phyloP scores from a whole-genome alignment of 2,888 invertebrate species.

The Alentia gelatinosa region DNA sequence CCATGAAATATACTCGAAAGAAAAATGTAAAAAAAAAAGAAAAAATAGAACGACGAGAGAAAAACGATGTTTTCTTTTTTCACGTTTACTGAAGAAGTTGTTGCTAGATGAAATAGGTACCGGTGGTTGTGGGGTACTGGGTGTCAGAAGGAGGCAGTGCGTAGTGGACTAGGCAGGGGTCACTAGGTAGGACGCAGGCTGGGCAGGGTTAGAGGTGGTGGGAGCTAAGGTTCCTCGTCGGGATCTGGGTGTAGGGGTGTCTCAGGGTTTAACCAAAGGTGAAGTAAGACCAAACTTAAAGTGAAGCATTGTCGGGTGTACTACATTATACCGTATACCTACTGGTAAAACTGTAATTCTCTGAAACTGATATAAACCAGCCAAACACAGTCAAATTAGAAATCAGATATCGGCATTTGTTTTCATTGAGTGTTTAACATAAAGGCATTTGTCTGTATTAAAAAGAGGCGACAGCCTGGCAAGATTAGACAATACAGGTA shows the following conservation, averaged over 20 bases:
- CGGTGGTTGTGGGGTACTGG: background rate
- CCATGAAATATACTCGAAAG: too few species aligned
- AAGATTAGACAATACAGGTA: background rate
- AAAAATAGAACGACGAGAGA: too few species aligned
- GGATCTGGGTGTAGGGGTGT: background rate
- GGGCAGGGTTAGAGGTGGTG: background rate
- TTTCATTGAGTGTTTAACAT: background rate
- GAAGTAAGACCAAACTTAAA: conserved; percentile 23
- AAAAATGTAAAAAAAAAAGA: too few species aligned
- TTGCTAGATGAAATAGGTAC: background rate
- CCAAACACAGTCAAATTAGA: conserved; percentile 52
- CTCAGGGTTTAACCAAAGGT: background rate
- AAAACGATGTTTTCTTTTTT: background rate
- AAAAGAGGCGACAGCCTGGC: background rate
- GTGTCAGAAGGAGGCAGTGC: background rate
- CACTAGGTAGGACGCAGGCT: background rate
- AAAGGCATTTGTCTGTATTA: background rate
- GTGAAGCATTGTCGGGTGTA: conserved; percentile 38
- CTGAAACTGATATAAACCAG: conserved; percentile 52
- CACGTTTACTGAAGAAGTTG: background rate
- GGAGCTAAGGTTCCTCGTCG: background rate
- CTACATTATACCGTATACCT: conserved; percentile 44
- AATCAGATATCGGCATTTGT: conserved; percentile 28
- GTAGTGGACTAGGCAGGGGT: background rate
- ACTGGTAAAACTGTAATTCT: conserved; percentile 52